phyloP scores from a whole-genome alignment of 2,113 vertebrate genomes.

The Danio rerio region GRCz12tu NC_133198.1:9325501-9326000 shows the following conservation, averaged over 20 bases:
- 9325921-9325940: background rate
- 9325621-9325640: background rate
- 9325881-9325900: background rate
- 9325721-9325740: background rate
- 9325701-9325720: background rate
- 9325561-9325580: background rate
- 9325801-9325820: background rate
- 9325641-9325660: slow-evolving; percentile 16
- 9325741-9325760: background rate
- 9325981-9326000: too few relatives aligned
- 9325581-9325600: background rate
- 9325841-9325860: background rate
- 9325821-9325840: background rate
- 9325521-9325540: background rate
- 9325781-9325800: background rate
- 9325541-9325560: background rate
- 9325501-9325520: too few relatives aligned
- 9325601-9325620: background rate
- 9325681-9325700: background rate
- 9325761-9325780: background rate
- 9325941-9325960: too few relatives aligned
- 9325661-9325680: background rate
- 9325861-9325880: background rate
- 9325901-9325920: background rate
- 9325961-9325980: too few relatives aligned